Evolutionary conservation across 1,140 invertebrate genomes (phyloP).

Genomic region (Meteorus sp.): DNA sequence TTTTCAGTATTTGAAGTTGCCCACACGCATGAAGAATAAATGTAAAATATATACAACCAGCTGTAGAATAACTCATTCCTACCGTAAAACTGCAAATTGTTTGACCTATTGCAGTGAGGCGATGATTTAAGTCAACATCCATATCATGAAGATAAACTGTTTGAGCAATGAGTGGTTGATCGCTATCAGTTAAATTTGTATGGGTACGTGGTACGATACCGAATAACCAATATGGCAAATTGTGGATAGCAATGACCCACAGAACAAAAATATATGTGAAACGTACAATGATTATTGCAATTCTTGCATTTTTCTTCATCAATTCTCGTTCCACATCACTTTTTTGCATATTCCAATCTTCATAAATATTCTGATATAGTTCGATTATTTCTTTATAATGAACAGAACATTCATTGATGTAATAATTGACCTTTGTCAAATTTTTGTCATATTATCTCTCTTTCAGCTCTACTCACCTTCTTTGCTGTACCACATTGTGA

Average conservation of each 20-base stretch:
- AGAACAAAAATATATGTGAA: neutral
- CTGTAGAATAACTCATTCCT: neutral
- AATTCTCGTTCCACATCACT: neutral
- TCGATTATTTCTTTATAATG: neutral
- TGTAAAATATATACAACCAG: neutral
- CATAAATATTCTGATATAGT: neutral
- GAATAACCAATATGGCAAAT: slow-evolving; percentile 1
- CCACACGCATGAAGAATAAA: slow-evolving; percentile 3
- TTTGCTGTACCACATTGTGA: no score
- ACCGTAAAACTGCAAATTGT: neutral
- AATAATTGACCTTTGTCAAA: neutral
- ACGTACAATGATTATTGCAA: neutral
- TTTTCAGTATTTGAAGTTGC: neutral
- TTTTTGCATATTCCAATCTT: neutral
- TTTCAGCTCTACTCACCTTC: no score
- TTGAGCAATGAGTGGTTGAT: neutral
- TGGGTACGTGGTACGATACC: neutral
- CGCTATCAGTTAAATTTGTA: neutral
- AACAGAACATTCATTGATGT: neutral
- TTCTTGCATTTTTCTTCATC: slow-evolving; percentile 8
- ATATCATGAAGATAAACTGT: neutral
- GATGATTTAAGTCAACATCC: neutral
- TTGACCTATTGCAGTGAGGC: neutral
- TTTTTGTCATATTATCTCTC: neutral
- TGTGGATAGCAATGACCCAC: neutral